These are phyloP conservation scores for Lepidocyrtoides sp. DNA, from an alignment of 2,888 invertebrate species.

Conservation along the genomic window DNA sequence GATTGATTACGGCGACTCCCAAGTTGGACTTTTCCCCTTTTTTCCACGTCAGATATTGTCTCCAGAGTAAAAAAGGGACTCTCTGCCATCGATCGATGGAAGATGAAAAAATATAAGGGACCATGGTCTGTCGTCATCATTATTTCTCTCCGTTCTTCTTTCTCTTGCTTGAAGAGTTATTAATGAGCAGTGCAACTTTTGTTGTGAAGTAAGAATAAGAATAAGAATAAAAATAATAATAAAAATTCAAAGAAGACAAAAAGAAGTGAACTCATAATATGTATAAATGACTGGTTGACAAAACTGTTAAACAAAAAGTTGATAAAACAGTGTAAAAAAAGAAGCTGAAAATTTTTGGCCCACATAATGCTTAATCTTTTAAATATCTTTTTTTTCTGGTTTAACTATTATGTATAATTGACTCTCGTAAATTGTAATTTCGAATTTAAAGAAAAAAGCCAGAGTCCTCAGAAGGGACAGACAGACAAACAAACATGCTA, in stretches of 20 bases:
- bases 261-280: conserved; percentile 10
- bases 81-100: conserved; percentile 6
- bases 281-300: conserved; percentile 34
- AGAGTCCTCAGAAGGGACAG: too few species aligned
- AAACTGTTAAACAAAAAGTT: conserved; percentile 47
- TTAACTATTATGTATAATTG: too few species aligned
- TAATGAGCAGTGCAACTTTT: conserved; percentile 36
- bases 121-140: conserved; percentile 4
- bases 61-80: conserved; percentile 53
- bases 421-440: too few species aligned
- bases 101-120: conserved; percentile 27
- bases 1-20: conserved; percentile 82
- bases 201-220: background rate
- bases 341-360: too few species aligned
- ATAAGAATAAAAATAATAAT: conserved; percentile 21
- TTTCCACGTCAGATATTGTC: conserved; percentile 62
- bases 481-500: too few species aligned
- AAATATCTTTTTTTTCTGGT: too few species aligned
- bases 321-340: too few species aligned
- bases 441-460: too few species aligned
- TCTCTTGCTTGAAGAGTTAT: conserved; percentile 35
- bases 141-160: background rate
- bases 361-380: too few species aligned
- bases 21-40: conserved; percentile 69
- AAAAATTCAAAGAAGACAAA: conserved; percentile 52